phyloP scores from a whole-genome alignment of 2,113 vertebrate species.

The Cebus imitator region DNA sequence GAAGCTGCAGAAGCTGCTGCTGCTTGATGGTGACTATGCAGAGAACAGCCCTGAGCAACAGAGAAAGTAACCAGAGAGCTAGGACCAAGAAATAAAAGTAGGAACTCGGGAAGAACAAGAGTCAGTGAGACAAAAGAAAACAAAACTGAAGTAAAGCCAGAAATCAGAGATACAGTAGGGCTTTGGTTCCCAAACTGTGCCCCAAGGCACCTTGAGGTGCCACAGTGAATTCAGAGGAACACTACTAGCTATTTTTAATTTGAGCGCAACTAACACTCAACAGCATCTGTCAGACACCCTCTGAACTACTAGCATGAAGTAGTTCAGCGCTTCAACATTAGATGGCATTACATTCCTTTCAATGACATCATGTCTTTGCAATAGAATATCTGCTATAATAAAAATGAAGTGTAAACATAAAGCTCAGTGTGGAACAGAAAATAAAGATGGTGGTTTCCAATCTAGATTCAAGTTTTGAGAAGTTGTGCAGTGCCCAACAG shows the following conservation, averaged over 20 bases:
- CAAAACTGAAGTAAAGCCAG: not conserved
- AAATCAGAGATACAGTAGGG: not conserved
- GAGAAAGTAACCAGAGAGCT: not conserved
- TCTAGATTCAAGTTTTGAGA: not conserved
- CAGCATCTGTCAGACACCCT: not conserved
- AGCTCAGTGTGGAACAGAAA: not conserved
- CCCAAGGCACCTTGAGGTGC: not conserved
- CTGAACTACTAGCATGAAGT: not conserved
- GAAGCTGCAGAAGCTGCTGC: not conserved
- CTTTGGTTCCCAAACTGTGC: not conserved
- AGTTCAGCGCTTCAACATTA: slow-evolving; percentile 43
- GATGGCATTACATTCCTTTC: slow-evolving; percentile 35
- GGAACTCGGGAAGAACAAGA: not conserved
- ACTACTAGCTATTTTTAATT: not conserved
- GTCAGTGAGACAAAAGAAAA: not conserved
- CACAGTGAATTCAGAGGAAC: not conserved
- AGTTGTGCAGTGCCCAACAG: not conserved
- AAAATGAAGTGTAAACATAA: not conserved
- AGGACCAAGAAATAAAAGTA: slow-evolving; percentile 34
- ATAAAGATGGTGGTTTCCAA: not conserved
- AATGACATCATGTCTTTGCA: not conserved
- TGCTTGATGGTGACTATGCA: not conserved
- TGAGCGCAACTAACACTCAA: not conserved
- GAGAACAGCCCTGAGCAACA: not conserved
- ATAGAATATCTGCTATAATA: not conserved